Evolutionary conservation across 2,113 vertebrate species (phyloP).

Genomic region (Marcusenius ussheri): DNA sequence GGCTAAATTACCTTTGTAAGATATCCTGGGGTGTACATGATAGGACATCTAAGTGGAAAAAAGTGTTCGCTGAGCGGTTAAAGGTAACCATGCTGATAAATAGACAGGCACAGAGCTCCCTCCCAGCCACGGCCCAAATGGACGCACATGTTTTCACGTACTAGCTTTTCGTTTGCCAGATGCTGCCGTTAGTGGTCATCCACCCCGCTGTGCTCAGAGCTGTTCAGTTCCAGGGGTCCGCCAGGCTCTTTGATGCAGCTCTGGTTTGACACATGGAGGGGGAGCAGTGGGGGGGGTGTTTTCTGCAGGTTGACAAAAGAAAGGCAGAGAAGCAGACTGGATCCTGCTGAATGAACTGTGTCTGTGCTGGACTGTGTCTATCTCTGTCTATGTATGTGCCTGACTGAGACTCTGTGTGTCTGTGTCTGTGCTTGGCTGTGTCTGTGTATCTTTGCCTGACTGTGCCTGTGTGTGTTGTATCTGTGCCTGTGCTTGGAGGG

Average conservation of each 20-base stretch:
- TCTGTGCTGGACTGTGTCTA: background rate
- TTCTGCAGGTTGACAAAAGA: background rate
- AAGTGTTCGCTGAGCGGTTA: background rate
- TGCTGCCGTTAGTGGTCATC: background rate
- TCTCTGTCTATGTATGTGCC: background rate
- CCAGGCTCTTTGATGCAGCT: background rate
- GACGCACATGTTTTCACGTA: background rate
- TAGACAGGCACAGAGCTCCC: background rate
- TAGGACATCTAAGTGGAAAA: background rate
- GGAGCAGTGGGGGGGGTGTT: background rate
- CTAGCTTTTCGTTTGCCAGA: background rate
- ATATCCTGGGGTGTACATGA: background rate
- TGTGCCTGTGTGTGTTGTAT: background rate
- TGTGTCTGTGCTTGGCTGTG: background rate
- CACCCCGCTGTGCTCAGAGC: background rate
- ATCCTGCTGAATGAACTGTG: background rate
- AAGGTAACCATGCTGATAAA: background rate
- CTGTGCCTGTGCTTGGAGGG: background rate
- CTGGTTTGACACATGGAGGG: background rate
- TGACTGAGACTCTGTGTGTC: background rate
- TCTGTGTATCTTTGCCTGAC: background rate
- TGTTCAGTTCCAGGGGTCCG: conserved; percentile 3
- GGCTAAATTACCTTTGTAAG: background rate
- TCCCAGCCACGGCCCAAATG: background rate
- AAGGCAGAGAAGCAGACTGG: background rate